Base-by-base conservation (phyloP, 2,113 vertebrate genomes). In the Myiozetetes cayanensis region DNA sequence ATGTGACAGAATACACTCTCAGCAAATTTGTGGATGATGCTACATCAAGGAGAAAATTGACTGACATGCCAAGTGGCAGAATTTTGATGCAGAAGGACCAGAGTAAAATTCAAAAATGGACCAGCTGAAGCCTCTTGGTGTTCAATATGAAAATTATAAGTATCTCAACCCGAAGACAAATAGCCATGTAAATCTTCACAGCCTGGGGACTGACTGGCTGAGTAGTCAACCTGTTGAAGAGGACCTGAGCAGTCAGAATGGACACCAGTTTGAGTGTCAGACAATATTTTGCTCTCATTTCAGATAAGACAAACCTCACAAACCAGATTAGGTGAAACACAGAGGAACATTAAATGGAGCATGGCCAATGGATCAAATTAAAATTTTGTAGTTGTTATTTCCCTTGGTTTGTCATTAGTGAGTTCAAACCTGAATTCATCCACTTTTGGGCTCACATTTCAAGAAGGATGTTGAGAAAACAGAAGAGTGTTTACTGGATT, bases 11-110 rank as follows among this genome's bases (percentile, higher is more conserved):
- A 83, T 74, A 74, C 59, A 63, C 30, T 85, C 55, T 94, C 79
- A 92, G 85, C 63, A 94, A 70, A 95, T 94, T 93, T 88, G 83
- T 92, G 81, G 82, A 85, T 91, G 85, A 62, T 80, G 59, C 21
- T 77, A 31, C 33, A 77, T 80, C 0, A 6, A 59, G 59, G 25
- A 94, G n/a, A 95, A 96, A 88, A 93, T 41, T 62, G 63, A 73
- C 37, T 94, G 82, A 50, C 41, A 55, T 28, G 50, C 63, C 75
- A 94, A 96, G 93, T 49, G 46, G 67, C 78, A 71, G 59, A 73
- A 88, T 74, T 90, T 83, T 85, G 46, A 43, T 74, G 25, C 72
- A 93, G 46, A 76, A 88, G 21, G 25, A 66, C 24, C 50, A 62
- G 39, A 88, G 31, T 28, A 76, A 86, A 95, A 79, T 30, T 50